Evolutionary conservation across 1,140 invertebrate species (phyloP), one percentile per base, ranked within the genome.

Genomic region (Diplogasteroides magnus): DNA sequence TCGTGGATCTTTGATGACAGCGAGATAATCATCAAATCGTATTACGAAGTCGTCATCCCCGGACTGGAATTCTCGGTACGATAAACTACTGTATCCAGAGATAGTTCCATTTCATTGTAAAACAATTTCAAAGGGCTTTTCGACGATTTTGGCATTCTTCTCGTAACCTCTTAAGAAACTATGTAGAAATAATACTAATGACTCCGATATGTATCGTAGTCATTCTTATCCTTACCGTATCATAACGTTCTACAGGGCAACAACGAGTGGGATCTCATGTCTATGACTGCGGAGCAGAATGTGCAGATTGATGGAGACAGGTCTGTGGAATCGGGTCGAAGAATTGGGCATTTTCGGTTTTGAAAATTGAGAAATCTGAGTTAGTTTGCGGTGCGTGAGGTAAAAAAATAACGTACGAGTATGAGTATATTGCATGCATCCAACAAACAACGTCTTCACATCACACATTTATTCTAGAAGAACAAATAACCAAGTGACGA

Each of bases 211-310:
- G 0, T 19, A 55, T 0, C 6, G n/a, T n/a, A n/a, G n/a, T n/a
- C n/a, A n/a, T n/a, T n/a, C n/a, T n/a, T n/a, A n/a, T n/a, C n/a
- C n/a, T n/a, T n/a, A n/a, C n/a, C n/a, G n/a, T n/a, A n/a, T n/a
- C n/a, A n/a, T n/a, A n/a, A n/a, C n/a, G n/a, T n/a, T n/a, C 48
- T 67, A 19, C 19, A 72, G 70, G 70, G 70, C 27, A 72, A 72
- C 70, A 72, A 65, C 31, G 70, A 72, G 62, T 72, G 70, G 70
- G 70, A 72, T 11, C 28, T 72, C 11, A 2, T 67, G 27, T 55
- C 57, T 6, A 72, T 72, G 14, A 15, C 1, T 1, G 56, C 55
- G 1, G 19, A 48, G 37, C 19, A 6, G 37, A 19, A 11, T 19
- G 37, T 11, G 19, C 19, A 6, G 37, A 48, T 48, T 6, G 37